phyloP scores from a whole-genome alignment of 2,888 invertebrate species.

The Dynastes grantii region DNA sequence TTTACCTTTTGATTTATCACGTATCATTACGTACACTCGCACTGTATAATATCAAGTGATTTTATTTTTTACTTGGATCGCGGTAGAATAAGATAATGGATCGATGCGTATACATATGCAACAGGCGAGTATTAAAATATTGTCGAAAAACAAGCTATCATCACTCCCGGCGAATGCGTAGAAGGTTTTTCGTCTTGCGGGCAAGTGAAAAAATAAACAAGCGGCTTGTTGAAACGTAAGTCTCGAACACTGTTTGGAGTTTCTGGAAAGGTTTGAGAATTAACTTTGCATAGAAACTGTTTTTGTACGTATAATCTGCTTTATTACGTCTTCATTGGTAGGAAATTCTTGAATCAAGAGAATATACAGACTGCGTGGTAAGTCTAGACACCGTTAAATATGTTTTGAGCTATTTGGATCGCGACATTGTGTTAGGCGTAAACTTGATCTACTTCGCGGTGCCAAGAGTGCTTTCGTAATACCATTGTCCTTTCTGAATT shows the following conservation, averaged over 20 bases:
- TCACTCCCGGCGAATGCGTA: constrained; percentile 35
- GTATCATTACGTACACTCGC: too few relatives aligned
- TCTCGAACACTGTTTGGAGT: constrained; percentile 28
- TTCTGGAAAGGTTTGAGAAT: constrained; percentile 21
- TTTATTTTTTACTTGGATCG: not conserved
- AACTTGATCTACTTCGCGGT: too few relatives aligned
- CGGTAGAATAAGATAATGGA: not conserved
- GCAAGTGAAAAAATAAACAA: constrained; percentile 37
- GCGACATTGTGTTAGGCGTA: too few relatives aligned
- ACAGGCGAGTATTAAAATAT: constrained; percentile 38
- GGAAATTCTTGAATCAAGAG: not conserved
- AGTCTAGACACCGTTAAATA: too few relatives aligned
- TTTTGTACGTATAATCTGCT: not conserved
- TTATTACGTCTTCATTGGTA: not conserved
- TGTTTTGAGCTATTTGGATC: too few relatives aligned
- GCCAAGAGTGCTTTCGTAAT: too few relatives aligned
- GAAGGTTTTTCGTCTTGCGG: constrained; percentile 26
- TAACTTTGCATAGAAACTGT: not conserved
- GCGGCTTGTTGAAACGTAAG: constrained; percentile 4
- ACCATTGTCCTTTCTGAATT: too few relatives aligned
- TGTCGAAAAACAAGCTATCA: constrained; percentile 47
- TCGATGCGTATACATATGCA: constrained; percentile 18
- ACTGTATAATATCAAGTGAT: not conserved
- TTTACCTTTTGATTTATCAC: too few relatives aligned
- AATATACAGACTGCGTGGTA: too few relatives aligned